phyloP scores from a whole-genome alignment of 2,797 vertebrate genomes.

The Remorina albescens region DNA sequence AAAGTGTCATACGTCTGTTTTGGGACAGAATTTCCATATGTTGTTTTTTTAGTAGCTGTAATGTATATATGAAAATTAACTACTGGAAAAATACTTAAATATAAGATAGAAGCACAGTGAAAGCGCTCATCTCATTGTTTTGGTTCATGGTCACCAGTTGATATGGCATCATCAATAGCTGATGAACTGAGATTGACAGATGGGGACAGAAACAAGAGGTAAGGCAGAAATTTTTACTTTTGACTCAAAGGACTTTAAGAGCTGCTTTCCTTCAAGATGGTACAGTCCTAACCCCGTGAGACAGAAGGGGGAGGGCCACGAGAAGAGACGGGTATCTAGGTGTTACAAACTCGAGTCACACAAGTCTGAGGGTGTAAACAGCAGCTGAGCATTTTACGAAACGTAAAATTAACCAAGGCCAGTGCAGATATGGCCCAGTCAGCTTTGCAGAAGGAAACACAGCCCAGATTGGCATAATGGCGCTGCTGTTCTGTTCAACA shows the following conservation, averaged over 20 bases:
- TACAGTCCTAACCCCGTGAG: slow-evolving; percentile 14
- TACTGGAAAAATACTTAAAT: background rate
- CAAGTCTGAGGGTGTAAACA: too few species aligned
- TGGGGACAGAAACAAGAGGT: background rate
- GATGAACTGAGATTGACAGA: background rate
- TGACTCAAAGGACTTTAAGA: background rate
- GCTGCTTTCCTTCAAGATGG: slow-evolving; percentile 7
- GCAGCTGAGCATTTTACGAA: slow-evolving; percentile 11
- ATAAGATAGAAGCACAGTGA: background rate
- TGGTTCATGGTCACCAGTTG: background rate
- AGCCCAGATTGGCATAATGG: slow-evolving; percentile 37
- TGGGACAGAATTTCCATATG: background rate
- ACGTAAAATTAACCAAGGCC: slow-evolving; percentile 9
- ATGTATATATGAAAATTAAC: background rate
- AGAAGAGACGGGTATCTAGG: background rate
- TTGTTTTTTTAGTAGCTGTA: background rate
- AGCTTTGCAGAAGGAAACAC: slow-evolving; percentile 34
- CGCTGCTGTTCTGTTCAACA: slow-evolving; percentile 35
- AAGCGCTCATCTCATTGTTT: too few species aligned
- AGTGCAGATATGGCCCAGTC: too few species aligned
- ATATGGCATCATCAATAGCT: background rate
- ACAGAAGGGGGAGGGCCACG: background rate
- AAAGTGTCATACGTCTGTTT: background rate
- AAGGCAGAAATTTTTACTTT: background rate
- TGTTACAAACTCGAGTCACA: slow-evolving; percentile 8